Percentiles rank a stretch among this genome's conserved stretches.
Conservation (phyloP, 2,888 invertebrate genomes). For the Epistrophe grossulariae region DNA sequence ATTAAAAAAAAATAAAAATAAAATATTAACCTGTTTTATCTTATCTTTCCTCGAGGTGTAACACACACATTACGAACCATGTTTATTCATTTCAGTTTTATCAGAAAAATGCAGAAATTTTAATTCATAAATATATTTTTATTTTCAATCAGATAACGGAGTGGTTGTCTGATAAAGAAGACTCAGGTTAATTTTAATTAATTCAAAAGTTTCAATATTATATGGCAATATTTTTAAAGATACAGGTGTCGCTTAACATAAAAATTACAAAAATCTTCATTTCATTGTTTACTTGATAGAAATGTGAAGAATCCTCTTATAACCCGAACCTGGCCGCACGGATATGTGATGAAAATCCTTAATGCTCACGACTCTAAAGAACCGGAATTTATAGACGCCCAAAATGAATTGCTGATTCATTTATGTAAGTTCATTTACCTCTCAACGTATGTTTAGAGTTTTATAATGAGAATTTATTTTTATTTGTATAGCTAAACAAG, state of each 20-base stretch:
- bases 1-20: not conserved
- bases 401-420: constrained; percentile 89
- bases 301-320: constrained; percentile 87
- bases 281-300: constrained; percentile 77
- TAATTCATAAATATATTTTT: not conserved
- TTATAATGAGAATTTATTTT: not conserved
- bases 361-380: constrained; percentile 92
- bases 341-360: constrained; percentile 92
- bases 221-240: not conserved
- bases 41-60: not conserved
- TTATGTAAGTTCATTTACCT: constrained; percentile 85
- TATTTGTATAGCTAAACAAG: constrained; percentile 85
- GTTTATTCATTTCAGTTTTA: not conserved
- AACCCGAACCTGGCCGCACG: constrained; percentile 85
- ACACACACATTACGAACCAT: not conserved
- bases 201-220: not conserved
- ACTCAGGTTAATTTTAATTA: not conserved
- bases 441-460: not conserved
- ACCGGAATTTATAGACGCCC: constrained; percentile 88
- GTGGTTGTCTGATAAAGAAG: not conserved
- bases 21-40: not conserved
- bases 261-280: not conserved
- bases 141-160: not conserved
- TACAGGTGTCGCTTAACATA: too few relatives aligned
- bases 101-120: not conserved